phyloP scores from a whole-genome alignment of 2,113 vertebrate genomes.

The Sceloporus tristichus region DNA sequence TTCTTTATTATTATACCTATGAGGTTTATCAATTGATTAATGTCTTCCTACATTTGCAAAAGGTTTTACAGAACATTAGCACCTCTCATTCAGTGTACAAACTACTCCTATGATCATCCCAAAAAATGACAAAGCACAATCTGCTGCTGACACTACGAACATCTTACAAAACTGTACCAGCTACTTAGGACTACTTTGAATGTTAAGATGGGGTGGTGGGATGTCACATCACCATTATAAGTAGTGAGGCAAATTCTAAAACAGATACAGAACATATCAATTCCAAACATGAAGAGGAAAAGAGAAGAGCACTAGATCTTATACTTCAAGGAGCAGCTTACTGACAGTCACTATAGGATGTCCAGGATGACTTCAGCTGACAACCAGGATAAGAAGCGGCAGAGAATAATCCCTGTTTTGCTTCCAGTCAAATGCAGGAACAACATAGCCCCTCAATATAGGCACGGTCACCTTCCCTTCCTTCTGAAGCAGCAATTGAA shows the following conservation, averaged over 20 bases:
- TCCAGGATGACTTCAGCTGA: background rate
- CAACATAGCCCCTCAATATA: background rate
- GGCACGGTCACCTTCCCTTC: background rate
- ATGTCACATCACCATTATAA: background rate
- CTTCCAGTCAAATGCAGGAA: background rate
- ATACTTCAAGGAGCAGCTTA: background rate
- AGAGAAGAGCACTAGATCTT: background rate
- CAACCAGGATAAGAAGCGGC: background rate
- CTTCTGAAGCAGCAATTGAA: background rate
- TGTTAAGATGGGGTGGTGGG: background rate
- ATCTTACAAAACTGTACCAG: background rate
- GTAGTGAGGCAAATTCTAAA: background rate
- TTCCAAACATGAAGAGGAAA: background rate
- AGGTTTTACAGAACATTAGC: background rate
- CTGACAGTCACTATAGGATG: no score
- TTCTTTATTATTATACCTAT: background rate
- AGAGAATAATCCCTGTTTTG: background rate
- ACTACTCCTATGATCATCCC: background rate
- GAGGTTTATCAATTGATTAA: background rate
- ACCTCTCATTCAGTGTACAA: no score
- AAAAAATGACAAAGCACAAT: background rate
- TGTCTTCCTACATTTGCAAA: background rate
- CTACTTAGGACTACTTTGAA: background rate
- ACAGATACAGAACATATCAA: background rate
- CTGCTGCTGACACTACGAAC: background rate